phyloP scores from a whole-genome alignment of 2,888 invertebrate genomes.

The Cheilosia vernalis region DNA sequence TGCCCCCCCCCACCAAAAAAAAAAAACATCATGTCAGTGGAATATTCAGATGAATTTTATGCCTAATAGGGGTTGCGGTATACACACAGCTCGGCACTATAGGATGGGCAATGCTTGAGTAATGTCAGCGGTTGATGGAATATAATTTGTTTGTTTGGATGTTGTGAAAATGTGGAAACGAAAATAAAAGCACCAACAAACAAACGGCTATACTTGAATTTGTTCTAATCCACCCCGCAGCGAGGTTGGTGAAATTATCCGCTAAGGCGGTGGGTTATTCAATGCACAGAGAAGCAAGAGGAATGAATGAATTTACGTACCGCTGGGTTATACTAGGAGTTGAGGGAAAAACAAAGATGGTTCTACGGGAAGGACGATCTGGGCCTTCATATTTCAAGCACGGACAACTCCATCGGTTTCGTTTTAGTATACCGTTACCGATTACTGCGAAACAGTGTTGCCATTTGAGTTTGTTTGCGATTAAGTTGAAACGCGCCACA shows the following conservation, averaged over 20 bases:
- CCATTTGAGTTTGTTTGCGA: too few species aligned
- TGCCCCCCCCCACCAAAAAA: neutral
- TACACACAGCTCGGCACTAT: neutral
- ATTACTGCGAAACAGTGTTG: too few species aligned
- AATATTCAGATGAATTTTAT: constrained; percentile 16
- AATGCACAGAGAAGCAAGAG: too few species aligned
- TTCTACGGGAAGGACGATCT: too few species aligned
- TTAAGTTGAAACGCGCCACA: too few species aligned
- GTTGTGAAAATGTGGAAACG: constrained; percentile 3
- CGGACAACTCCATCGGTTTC: too few species aligned
- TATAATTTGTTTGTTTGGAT: constrained; percentile 13
- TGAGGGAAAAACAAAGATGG: too few species aligned
- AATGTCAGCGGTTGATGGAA: constrained; percentile 19
- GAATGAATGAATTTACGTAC: too few species aligned
- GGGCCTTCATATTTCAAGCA: too few species aligned
- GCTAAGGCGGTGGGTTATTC: too few species aligned
- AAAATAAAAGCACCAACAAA: neutral
- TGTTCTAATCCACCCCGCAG: neutral
- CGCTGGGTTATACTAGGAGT: too few species aligned
- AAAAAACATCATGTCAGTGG: neutral
- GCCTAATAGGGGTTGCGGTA: constrained; percentile 22
- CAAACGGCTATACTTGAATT: neutral
- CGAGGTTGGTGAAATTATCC: constrained; percentile 16
- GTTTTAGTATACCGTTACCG: too few species aligned
- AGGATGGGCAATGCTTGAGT: constrained; percentile 7